Evolutionary conservation across 2,113 vertebrate species (phyloP), one percentile per base, ranked within the genome.

Genomic region (Phrynocephalus versicolor): DNA sequence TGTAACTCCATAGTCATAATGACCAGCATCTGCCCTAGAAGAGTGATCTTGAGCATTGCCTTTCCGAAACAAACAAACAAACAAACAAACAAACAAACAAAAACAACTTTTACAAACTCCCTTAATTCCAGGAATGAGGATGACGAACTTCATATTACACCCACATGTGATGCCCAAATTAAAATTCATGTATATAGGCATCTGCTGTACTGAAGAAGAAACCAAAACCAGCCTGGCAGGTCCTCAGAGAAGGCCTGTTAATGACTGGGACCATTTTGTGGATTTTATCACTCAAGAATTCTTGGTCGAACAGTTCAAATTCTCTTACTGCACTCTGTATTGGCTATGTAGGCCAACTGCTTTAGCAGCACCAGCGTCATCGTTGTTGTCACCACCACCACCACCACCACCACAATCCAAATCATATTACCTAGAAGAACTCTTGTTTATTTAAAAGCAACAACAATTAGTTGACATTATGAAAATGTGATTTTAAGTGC

Each of bases 181-280:
- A 60, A 45, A 45, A 10, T n/a, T 25, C 41, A 45, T 14, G 39
- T 5, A 16, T 41, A 9, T 77, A 6, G 45, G 6, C 23, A 15
- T 83, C 23, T 57, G 33, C 30, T 27, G 1, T 3, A 14, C 80
- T 55, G 37, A 58, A 0, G 27, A 83, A 89, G 62, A 78, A 81
- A 58, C 79, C 81, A 71, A 77, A 65, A 65, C 45, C n/a, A 55
- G 55, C 21, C 27, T 87, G 74, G 45, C 64, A 65, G 74, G 64
- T 81, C 81, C 72, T 39, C 87, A 87, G 84, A 85, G 88, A 33
- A 70, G 82, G 64, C 57, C 39, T 83, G 21, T 70, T 91, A 90
- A 88, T 51, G 7, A 85, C 84, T 88, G 0, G 1, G 70, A 85
- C 72, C 81, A 85, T 71, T 91, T 83, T 13, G 78, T 45, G 67